Percentiles rank a stretch among this genome's conserved stretches.
phyloP scores from a whole-genome alignment of 1,140 invertebrate genomes.

The Drosophila pachea region DNA sequence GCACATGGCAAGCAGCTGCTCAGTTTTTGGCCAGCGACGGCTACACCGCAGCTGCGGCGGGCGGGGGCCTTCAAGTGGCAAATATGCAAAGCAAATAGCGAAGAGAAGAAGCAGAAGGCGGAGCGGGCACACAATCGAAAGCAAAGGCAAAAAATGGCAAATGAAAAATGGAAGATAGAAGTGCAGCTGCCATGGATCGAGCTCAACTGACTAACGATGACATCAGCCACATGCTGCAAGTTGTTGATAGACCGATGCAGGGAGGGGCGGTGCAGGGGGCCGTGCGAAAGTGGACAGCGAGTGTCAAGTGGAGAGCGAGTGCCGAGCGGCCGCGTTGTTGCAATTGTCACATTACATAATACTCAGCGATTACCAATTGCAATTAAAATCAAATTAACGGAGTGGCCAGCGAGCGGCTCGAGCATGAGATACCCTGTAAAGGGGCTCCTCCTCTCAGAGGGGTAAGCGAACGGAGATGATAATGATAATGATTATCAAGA shows the following conservation, averaged over 20 bases:
- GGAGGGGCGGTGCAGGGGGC: neutral
- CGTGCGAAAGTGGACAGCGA: neutral
- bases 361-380: constrained; percentile 30
- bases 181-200: constrained; percentile 21
- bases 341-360: constrained; percentile 44
- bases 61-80: constrained; percentile 30
- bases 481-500: no score
- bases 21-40: neutral
- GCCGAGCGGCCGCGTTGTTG: constrained; percentile 16
- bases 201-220: constrained; percentile 41
- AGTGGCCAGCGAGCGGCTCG: neutral
- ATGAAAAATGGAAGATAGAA: constrained; percentile 2
- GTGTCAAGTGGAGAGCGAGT: constrained; percentile 35
- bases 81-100: constrained; percentile 50
- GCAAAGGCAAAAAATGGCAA: constrained; percentile 14
- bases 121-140: constrained; percentile 41
- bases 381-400: constrained; percentile 39
- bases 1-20: constrained; percentile 31
- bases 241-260: constrained; percentile 26
- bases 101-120: constrained; percentile 11
- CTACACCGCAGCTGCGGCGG: constrained; percentile 16
- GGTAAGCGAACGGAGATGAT: neutral
- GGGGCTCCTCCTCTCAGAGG: no score
- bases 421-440: neutral
- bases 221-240: constrained; percentile 36